These are phyloP conservation scores for Drosophila asahinai DNA, from an alignment of 1,140 invertebrate genomes.

Conservation along the genomic window DNA sequence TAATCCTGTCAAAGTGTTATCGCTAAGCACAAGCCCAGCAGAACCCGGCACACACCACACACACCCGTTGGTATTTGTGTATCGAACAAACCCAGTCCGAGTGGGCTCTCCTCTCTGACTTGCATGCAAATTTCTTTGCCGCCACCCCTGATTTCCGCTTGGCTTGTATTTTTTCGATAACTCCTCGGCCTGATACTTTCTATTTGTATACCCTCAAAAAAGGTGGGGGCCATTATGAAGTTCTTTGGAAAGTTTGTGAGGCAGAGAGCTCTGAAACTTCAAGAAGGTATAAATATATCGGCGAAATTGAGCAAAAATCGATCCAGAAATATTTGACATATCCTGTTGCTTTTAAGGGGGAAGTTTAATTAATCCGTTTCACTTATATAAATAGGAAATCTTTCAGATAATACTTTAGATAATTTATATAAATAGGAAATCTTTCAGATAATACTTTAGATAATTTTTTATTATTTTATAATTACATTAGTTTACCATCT, in stretches of 20 bases:
- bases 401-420: too few species aligned
- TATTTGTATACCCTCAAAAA: conserved; percentile 22
- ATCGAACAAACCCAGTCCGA: conserved; percentile 35
- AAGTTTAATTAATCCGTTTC: too few species aligned
- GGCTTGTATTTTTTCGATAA: conserved; percentile 68
- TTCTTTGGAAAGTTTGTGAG: neutral
- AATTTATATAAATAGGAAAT: too few species aligned
- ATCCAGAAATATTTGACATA: too few species aligned
- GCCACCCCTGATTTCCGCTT: conserved; percentile 60
- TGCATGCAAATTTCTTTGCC: conserved; percentile 76
- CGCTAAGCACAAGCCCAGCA: conserved; percentile 52
- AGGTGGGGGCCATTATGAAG: neutral
- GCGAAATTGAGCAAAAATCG: too few species aligned
- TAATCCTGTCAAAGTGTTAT: conserved; percentile 84
- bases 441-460: too few species aligned
- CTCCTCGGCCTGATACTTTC: conserved; percentile 56
- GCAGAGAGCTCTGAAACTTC: neutral
- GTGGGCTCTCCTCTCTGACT: conserved; percentile 62
- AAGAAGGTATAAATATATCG: neutral
- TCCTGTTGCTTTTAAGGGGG: too few species aligned
- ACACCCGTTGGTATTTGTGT: conserved; percentile 28
- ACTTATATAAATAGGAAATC: too few species aligned
- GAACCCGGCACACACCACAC: conserved; percentile 3
- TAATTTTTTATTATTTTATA: too few species aligned
- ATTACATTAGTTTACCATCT: too few species aligned